Conservation (phyloP, 1,140 invertebrate species). For the Leptoteleia sp. region DNA sequence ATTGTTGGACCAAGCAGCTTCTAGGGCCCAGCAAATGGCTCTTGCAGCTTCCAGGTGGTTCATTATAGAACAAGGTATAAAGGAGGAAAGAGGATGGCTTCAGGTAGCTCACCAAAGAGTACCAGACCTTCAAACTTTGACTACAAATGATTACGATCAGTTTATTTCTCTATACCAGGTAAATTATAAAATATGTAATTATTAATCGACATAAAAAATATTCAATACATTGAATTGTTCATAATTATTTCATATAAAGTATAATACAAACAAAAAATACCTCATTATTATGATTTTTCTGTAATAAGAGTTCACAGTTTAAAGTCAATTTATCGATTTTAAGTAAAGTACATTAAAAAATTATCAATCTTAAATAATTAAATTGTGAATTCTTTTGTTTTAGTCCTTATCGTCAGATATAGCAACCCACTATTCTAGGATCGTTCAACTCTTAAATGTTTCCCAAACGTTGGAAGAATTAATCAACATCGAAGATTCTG, state of each 20-base stretch:
- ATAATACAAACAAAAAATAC: no score
- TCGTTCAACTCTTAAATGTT: constrained; percentile 87
- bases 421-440: constrained; percentile 88
- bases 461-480: constrained; percentile 87
- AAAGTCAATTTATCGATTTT: no score
- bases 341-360: no score
- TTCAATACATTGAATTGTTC: no score
- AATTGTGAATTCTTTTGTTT: constrained; percentile 7
- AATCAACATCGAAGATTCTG: constrained; percentile 86
- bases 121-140: constrained; percentile 88
- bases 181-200: constrained; percentile 1
- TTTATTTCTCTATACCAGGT: constrained; percentile 90
- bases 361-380: no score
- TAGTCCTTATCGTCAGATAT: constrained; percentile 87
- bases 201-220: no score
- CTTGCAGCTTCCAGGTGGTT: constrained; percentile 91
- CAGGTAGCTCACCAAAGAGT: constrained; percentile 90
- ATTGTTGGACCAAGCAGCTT: constrained; percentile 89
- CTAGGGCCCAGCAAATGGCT: constrained; percentile 89
- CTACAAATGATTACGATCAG: constrained; percentile 90
- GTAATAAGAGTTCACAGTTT: no score
- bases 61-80: constrained; percentile 88
- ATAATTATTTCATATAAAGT: no score
- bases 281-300: no score
- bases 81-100: constrained; percentile 90